Evolutionary conservation across 2,113 vertebrate species (phyloP).

Genomic region (human (Homo sapiens)): GRCh38 chr9:18480001-18480500

Average conservation of each 20-base stretch:
- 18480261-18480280: background rate
- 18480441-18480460: background rate
- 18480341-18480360: background rate
- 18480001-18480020: background rate
- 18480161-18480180: constrained; percentile 15
- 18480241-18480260: background rate
- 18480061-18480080: constrained; percentile 33
- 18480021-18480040: background rate
- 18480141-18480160: background rate
- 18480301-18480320: background rate
- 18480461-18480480: background rate
- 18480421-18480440: background rate
- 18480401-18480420: background rate
- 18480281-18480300: background rate
- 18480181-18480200: background rate
- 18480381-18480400: background rate
- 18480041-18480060: background rate
- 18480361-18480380: background rate
- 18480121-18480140: constrained; percentile 36
- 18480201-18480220: background rate
- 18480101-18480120: constrained; percentile 1
- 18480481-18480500: background rate
- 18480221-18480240: background rate
- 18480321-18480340: background rate
- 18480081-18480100: background rate